Evolutionary conservation across 1,140 invertebrate species (phyloP).

Genomic region (Bilobella aurantiaca): DNA sequence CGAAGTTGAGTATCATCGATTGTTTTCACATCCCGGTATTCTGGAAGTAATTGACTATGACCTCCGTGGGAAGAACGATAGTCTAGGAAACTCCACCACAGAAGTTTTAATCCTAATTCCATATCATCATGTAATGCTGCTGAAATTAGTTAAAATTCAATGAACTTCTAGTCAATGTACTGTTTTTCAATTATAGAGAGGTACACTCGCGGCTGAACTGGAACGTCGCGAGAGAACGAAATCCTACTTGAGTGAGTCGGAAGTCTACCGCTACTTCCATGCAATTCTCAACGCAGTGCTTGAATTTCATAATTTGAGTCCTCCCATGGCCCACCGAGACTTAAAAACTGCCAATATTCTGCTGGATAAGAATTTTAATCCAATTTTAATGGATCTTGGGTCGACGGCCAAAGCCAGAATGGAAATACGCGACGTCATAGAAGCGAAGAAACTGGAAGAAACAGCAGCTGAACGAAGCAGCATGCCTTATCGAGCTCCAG

Average conservation of each 20-base stretch:
- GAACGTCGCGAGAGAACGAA: constrained; percentile 48
- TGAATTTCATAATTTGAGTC: constrained; percentile 61
- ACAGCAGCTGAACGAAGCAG: constrained; percentile 70
- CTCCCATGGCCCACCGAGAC: constrained; percentile 69
- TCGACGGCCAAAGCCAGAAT: constrained; percentile 64
- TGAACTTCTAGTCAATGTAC: background rate
- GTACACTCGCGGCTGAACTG: constrained; percentile 62
- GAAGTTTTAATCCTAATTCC: constrained; percentile 67
- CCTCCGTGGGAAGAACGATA: constrained; percentile 52
- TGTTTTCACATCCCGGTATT: constrained; percentile 63
- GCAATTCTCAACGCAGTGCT: constrained; percentile 64
- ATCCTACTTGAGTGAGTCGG: constrained; percentile 52
- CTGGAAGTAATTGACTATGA: constrained; percentile 62
- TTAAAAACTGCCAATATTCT: constrained; percentile 75
- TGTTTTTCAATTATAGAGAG: constrained; percentile 46
- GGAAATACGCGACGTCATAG: constrained; percentile 58
- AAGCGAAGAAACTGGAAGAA: constrained; percentile 66
- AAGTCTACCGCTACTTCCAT: constrained; percentile 58
- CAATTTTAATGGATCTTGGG: constrained; percentile 74
- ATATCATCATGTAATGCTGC: constrained; percentile 54
- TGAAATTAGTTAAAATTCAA: background rate
- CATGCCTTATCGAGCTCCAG: constrained; percentile 77
- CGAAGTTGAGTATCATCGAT: constrained; percentile 64
- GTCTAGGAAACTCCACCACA: constrained; percentile 55
- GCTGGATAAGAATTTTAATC: constrained; percentile 56